These are phyloP conservation scores for Lasaia peninsularis DNA, from an alignment of 1,140 invertebrate species.

Conservation along the genomic window DNA sequence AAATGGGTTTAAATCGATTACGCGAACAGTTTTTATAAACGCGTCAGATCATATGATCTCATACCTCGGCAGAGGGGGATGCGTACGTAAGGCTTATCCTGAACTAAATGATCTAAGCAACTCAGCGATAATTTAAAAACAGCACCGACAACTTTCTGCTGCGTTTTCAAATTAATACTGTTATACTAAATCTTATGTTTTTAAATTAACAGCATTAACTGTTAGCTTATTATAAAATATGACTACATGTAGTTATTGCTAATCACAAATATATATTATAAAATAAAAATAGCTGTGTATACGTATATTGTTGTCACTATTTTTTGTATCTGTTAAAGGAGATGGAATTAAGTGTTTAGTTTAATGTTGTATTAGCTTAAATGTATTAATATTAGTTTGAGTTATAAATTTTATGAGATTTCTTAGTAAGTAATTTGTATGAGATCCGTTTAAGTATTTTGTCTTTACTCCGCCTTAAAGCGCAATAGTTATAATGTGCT, in stretches of 20 bases:
- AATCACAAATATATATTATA: background rate
- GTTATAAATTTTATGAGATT: conserved; percentile 11
- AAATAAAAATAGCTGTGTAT: background rate
- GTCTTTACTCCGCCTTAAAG: background rate
- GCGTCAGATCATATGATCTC: too few species aligned
- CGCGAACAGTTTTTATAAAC: too few species aligned
- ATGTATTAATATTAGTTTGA: background rate
- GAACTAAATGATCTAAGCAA: too few species aligned
- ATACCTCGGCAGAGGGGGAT: too few species aligned
- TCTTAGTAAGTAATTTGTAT: conserved; percentile 6
- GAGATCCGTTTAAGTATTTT: background rate
- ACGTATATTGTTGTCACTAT: conserved; percentile 4
- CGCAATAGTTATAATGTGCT: background rate
- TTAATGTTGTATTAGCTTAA: conserved; percentile 3
- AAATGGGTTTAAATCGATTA: too few species aligned
- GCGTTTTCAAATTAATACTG: background rate
- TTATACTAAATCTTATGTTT: background rate
- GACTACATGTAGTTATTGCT: background rate
- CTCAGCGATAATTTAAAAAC: too few species aligned
- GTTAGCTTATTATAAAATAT: conserved; percentile 1
- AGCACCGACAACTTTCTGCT: too few species aligned
- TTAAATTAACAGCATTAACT: conserved; percentile 2
- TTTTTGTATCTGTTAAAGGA: conserved; percentile 7
- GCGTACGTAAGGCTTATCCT: too few species aligned
- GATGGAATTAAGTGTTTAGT: conserved; percentile 7